phyloP scores from a whole-genome alignment of 92 coral and sea anemone species.

The Zoanthus sociatus region DNA sequence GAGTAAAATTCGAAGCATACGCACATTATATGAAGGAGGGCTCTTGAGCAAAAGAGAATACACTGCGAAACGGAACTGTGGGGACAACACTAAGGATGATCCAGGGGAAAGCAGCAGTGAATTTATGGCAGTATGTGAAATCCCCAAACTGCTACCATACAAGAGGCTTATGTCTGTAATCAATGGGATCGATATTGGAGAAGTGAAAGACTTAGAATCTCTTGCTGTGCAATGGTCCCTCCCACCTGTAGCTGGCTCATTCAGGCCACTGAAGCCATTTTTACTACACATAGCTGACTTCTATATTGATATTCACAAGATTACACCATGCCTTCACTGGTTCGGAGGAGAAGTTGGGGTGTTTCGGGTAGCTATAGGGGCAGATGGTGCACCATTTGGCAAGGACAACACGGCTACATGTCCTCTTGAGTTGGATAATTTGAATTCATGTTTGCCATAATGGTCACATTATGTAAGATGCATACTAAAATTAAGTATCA shows the following conservation, averaged over 20 bases:
- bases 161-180: conserved; percentile 65
- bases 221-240: conserved; percentile 46
- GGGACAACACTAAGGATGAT: background rate
- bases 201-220: conserved; percentile 45
- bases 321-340: background rate
- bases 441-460: too few species aligned
- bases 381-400: conserved; percentile 8
- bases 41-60: conserved; percentile 31
- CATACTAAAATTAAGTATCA: too few species aligned
- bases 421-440: too few species aligned
- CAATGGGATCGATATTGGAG: conserved; percentile 62
- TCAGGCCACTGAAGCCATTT: conserved; percentile 66
- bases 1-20: conserved; percentile 40
- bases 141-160: conserved; percentile 68
- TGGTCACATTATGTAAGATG: too few species aligned
- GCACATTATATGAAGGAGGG: conserved; percentile 42
- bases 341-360: conserved; percentile 4
- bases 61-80: conserved; percentile 13
- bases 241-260: conserved; percentile 51
- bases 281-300: conserved; percentile 52
- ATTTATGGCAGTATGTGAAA: conserved; percentile 62
- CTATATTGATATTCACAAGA: background rate
- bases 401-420: background rate
- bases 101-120: background rate
- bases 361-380: background rate